These are phyloP conservation scores for Pedionomus torquatus DNA, from an alignment of 2,113 vertebrate species.

Conservation along the genomic window DNA sequence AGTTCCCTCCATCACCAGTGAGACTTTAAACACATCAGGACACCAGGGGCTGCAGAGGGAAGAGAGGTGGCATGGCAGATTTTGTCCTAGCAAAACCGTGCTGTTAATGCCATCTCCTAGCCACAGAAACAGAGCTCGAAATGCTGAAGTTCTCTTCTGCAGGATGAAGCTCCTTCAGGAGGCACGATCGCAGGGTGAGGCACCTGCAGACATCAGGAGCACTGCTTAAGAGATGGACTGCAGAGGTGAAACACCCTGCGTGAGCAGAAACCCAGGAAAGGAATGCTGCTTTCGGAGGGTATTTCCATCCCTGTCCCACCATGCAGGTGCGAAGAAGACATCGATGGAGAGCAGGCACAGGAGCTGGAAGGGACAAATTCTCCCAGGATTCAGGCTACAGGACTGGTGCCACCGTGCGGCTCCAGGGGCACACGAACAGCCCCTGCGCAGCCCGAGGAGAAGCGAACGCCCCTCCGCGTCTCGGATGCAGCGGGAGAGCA, in stretches of 20 bases:
- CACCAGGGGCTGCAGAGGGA: conserved; percentile 84
- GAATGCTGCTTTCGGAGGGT: not conserved
- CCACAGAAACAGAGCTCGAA: conserved; percentile 83
- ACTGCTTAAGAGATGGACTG: not conserved
- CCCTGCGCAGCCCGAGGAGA: not conserved
- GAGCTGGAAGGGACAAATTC: not conserved
- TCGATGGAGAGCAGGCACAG: not conserved
- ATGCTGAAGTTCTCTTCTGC: conserved; percentile 74
- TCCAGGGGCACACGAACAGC: not conserved
- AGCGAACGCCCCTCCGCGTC: no score
- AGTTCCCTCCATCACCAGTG: not conserved
- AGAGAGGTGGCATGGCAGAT: conserved; percentile 83
- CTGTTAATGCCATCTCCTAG: conserved; percentile 77
- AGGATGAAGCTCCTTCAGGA: not conserved
- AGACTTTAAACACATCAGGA: conserved; percentile 80
- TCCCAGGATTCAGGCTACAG: not conserved
- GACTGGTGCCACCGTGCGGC: not conserved
- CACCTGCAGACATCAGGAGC: not conserved
- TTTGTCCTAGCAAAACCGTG: conserved; percentile 86
- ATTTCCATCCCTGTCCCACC: not conserved
- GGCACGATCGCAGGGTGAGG: not conserved
- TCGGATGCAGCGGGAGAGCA: not conserved
- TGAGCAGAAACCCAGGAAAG: not conserved
- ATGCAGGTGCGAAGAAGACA: not conserved
- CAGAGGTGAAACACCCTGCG: not conserved